Percentiles rank a stretch among this genome's conserved stretches.
These are phyloP conservation scores for Schizothorax lantsangensis DNA, from an alignment of 2,797 vertebrate genomes.

Conservation along the genomic window DNA sequence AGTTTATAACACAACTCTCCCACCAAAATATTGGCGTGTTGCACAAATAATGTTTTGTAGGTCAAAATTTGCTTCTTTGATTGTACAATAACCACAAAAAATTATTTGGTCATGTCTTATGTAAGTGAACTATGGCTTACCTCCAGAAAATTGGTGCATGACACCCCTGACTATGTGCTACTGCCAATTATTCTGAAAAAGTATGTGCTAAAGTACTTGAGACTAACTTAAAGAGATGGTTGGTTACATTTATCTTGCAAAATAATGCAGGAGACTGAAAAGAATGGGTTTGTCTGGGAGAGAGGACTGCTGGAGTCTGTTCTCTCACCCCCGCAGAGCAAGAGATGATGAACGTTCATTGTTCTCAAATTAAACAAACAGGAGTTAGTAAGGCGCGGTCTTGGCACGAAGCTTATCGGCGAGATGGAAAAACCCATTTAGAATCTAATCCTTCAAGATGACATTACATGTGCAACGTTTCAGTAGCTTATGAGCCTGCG, in stretches of 20 bases:
- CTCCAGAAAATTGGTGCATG: not conserved
- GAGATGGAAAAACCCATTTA: slow-evolving; percentile 76
- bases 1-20: not conserved
- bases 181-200: slow-evolving; percentile 14
- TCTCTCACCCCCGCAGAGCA: slow-evolving; percentile 56
- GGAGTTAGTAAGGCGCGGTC: slow-evolving; percentile 71
- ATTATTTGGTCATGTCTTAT: not conserved
- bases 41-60: not conserved
- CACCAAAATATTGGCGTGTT: not conserved
- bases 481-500: slow-evolving; percentile 80
- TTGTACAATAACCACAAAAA: not conserved
- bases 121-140: not conserved
- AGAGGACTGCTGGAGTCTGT: slow-evolving; percentile 55
- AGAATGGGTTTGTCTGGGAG: slow-evolving; percentile 45
- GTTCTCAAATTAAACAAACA: slow-evolving; percentile 70
- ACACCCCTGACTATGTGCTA: not conserved
- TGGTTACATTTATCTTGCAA: slow-evolving; percentile 12
- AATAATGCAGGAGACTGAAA: slow-evolving; percentile 35
- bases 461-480: slow-evolving; percentile 79
- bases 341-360: slow-evolving; percentile 55
- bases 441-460: slow-evolving; percentile 82
- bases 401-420: slow-evolving; percentile 69
- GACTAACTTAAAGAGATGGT: slow-evolving; percentile 28
- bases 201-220: not conserved
- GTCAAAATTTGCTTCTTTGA: not conserved